Base-by-base conservation (phyloP, 1,140 invertebrate genomes). In the Neelides sp. region DNA sequence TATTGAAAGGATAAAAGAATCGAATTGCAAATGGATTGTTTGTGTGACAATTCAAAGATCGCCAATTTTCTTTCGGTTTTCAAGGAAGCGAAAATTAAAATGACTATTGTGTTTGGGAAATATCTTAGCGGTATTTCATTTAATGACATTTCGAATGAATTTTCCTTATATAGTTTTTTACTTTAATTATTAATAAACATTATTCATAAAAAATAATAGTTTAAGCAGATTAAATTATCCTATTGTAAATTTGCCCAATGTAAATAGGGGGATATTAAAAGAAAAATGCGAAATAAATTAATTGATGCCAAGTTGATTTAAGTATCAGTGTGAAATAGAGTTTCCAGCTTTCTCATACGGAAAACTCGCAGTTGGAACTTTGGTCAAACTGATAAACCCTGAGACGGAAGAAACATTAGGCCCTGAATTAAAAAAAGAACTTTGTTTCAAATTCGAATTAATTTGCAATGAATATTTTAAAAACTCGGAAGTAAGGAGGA, bases 211-310 rank as follows among this genome's bases (percentile, higher is more conserved):
- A 39, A 39, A 7, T 7, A n/a, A 5, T 7, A 7, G 7, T 7
- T 19, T 39, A 7, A 7, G 19, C 7, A 39, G 7, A 7, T 39
- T 39, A 17, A 39, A 24, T 34, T 3, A 7, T 15, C 34, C 8
- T 23, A 23, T 30, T 48, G 12, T 20, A 54, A 47, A 27, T 55
- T 39, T 55, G 51, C 19, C 48, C 48, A 24, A 55, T 55, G 53
- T 50, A 48, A 12, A 48, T 50, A 39, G 35, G 15, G 13, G 53
- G 53, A 3, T 37, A 50, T 35, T 17, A 50, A n/a, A 23, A 47
- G 30, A 35, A 30, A 17, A n/a, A n/a, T n/a, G n/a, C n/a, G n/a
- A n/a, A n/a, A n/a, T n/a, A n/a, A n/a, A n/a, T n/a, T n/a, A n/a
- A n/a, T n/a, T n/a, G n/a, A n/a, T n/a, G n/a, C n/a, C n/a, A n/a